Percentiles rank a stretch among this genome's conserved stretches.
phyloP scores from a whole-genome alignment of 2,888 invertebrate species.

The Heliconius aoede region DNA sequence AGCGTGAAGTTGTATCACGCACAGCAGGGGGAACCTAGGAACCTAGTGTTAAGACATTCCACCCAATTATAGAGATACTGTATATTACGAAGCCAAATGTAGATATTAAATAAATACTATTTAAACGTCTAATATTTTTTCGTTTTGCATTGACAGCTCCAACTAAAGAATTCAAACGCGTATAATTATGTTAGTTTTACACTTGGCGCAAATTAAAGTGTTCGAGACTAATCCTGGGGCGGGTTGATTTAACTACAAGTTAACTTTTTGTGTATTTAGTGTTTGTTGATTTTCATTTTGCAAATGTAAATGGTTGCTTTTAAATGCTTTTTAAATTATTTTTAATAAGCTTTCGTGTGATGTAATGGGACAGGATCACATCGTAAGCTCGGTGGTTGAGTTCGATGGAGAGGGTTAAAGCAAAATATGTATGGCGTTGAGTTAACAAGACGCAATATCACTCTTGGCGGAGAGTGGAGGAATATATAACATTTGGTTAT shows the following conservation, averaged over 20 bases:
- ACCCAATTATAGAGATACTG: no score
- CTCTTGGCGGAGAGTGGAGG: not conserved
- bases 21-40: no score
- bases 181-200: conserved; percentile 26
- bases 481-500: not conserved
- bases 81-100: not conserved
- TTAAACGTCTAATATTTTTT: not conserved
- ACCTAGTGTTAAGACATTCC: no score
- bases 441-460: no score
- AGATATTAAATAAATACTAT: not conserved
- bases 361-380: no score
- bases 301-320: not conserved
- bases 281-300: conserved; percentile 11
- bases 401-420: not conserved
- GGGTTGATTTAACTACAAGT: conserved; percentile 13
- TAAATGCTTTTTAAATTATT: not conserved
- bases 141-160: conserved; percentile 1
- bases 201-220: conserved; percentile 24
- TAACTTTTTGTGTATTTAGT: conserved; percentile 13
- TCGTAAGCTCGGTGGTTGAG: not conserved
- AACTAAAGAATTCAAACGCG: not conserved
- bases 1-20: no score
- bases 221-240: conserved; percentile 12
- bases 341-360: not conserved
- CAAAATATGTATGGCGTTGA: no score